A percentile compares a stretch with the other conserved stretches of the same genome.
These are phyloP conservation scores for Macrophya alboannulata DNA, from an alignment of 2,888 invertebrate species.

Conservation along the genomic window DNA sequence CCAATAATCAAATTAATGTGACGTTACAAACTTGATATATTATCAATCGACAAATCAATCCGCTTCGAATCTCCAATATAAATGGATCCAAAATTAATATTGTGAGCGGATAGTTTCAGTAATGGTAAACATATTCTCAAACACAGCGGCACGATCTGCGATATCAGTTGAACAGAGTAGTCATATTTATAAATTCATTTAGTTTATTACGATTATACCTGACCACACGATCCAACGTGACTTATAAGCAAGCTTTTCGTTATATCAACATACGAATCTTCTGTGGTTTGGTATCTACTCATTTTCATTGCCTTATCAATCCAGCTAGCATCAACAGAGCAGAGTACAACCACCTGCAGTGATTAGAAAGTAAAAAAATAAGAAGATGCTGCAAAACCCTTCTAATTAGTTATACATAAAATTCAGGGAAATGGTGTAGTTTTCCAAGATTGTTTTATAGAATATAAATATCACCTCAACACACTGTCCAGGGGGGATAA, in stretches of 20 bases:
- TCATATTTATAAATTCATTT: constrained; percentile 19
- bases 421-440: constrained; percentile 1
- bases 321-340: constrained; percentile 59
- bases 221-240: constrained; percentile 32
- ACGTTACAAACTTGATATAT: constrained; percentile 64
- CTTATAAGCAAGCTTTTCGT: constrained; percentile 22
- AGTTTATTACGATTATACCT: constrained; percentile 5
- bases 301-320: constrained; percentile 54
- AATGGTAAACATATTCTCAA: constrained; percentile 67
- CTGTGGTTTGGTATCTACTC: neutral
- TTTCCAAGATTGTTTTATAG: neutral
- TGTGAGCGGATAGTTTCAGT: constrained; percentile 64
- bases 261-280: neutral
- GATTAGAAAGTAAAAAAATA: constrained; percentile 44
- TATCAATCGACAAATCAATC: constrained; percentile 65
- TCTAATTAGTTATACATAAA: constrained; percentile 51
- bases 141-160: constrained; percentile 67
- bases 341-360: constrained; percentile 62
- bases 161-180: constrained; percentile 33
- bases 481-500: neutral
- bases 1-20: neutral
- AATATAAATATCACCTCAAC: constrained; percentile 47
- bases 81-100: constrained; percentile 69
- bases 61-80: constrained; percentile 67
- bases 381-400: no score